These are phyloP conservation scores for Potorous gilbertii DNA, from an alignment of 2,797 vertebrate genomes.

Conservation along the genomic window DNA sequence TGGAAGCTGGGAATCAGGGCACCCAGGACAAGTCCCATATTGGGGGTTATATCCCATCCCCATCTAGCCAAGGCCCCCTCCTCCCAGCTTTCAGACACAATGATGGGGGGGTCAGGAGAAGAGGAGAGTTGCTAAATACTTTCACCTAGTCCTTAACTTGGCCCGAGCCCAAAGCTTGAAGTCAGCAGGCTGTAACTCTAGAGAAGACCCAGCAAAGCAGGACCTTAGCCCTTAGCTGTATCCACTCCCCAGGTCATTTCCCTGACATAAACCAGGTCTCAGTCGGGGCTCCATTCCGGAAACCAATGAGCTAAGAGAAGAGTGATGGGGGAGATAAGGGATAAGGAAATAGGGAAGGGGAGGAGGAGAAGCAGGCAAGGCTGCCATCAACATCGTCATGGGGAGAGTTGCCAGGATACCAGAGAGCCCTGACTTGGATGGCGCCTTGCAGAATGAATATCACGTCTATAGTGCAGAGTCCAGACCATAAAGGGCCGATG, in stretches of 20 bases:
- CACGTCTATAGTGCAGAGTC: constrained; percentile 61
- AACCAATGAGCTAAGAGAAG: background rate
- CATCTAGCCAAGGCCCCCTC: background rate
- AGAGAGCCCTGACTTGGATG: background rate
- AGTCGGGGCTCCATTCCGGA: background rate
- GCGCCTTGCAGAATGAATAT: background rate
- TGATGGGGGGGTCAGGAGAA: background rate
- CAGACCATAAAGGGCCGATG: background rate
- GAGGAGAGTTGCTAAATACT: background rate
- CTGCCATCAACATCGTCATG: constrained; percentile 18
- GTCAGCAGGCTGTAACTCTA: background rate
- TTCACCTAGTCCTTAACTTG: background rate
- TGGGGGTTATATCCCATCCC: background rate
- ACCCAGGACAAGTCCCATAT: background rate
- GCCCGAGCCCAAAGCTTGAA: background rate
- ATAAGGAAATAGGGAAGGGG: constrained; percentile 63
- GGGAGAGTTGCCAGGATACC: background rate
- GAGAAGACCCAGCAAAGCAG: background rate
- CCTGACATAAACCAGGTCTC: background rate
- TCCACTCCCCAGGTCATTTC: background rate
- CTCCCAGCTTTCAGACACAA: background rate
- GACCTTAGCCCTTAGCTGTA: background rate
- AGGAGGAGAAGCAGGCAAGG: background rate
- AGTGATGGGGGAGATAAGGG: background rate
- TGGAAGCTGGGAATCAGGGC: background rate